Conservation (phyloP, 2,888 invertebrate species). For the Drosophila tanythrix region DNA sequence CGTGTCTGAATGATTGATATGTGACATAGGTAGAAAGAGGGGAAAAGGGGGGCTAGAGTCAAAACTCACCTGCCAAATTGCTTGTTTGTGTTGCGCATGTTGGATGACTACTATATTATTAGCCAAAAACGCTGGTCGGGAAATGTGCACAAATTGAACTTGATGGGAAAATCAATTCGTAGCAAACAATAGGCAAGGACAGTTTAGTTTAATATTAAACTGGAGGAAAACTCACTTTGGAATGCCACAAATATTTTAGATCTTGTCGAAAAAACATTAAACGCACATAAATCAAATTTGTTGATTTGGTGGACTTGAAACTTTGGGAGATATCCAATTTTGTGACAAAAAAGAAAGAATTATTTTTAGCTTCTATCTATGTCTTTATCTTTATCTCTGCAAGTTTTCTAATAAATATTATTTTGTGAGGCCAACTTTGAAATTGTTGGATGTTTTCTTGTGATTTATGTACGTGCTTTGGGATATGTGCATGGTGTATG, state of each 20-base stretch:
- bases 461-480: not conserved
- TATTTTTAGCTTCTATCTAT: not conserved
- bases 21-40: not conserved
- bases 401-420: not conserved
- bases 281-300: not conserved
- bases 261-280: not conserved
- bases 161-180: not conserved
- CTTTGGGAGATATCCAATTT: not conserved
- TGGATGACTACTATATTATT: not conserved
- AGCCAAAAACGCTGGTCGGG: not conserved
- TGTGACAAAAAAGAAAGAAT: not conserved
- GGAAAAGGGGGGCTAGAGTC: not conserved
- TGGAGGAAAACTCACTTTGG: not conserved
- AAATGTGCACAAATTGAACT: not conserved
- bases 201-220: not conserved
- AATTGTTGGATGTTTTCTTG: not conserved
- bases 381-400: not conserved
- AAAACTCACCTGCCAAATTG: constrained; percentile 6
- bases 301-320: not conserved
- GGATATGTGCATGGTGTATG: not conserved
- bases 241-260: not conserved
- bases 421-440: not conserved
- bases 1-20: constrained; percentile 41
- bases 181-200: not conserved
- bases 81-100: constrained; percentile 1